These are phyloP conservation scores for Bimastos eiseni DNA, from an alignment of 2,888 invertebrate species.

Conservation along the genomic window DNA sequence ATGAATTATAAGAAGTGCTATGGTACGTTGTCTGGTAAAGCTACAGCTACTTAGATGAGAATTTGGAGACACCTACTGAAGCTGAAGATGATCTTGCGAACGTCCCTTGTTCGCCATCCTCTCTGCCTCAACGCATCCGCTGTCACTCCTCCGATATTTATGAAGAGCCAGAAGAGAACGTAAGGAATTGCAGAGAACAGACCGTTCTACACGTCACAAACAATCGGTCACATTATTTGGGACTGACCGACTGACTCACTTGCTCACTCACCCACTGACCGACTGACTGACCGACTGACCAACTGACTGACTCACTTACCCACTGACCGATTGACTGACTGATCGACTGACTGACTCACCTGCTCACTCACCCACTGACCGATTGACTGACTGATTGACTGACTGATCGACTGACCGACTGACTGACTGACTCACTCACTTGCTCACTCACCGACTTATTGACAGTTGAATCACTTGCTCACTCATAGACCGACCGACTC, in stretches of 20 bases:
- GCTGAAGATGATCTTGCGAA: slow-evolving; percentile 40
- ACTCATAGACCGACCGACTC: not conserved
- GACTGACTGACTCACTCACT: too few relatives aligned
- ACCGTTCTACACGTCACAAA: slow-evolving; percentile 55
- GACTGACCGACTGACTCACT: too few relatives aligned
- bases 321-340: not conserved
- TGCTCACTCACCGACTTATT: too few relatives aligned
- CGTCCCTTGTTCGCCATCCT: slow-evolving; percentile 38
- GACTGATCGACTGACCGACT: not conserved
- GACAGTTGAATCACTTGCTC: too few relatives aligned
- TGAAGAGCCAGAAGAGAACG: slow-evolving; percentile 52
- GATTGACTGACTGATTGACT: not conserved
- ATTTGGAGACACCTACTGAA: slow-evolving; percentile 29
- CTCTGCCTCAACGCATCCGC: slow-evolving; percentile 37
- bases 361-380: not conserved
- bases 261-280: too few relatives aligned
- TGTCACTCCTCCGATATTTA: slow-evolving; percentile 48
- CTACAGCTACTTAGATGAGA: not conserved
- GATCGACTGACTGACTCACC: not conserved
- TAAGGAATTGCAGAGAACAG: slow-evolving; percentile 59
- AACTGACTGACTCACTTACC: not conserved
- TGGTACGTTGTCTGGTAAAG: not conserved
- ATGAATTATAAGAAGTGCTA: not conserved
- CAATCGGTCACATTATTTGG: not conserved
- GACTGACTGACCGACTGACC: not conserved